phyloP scores from a whole-genome alignment of 2,797 vertebrate genomes.

The Novumbra hubbsi region DNA sequence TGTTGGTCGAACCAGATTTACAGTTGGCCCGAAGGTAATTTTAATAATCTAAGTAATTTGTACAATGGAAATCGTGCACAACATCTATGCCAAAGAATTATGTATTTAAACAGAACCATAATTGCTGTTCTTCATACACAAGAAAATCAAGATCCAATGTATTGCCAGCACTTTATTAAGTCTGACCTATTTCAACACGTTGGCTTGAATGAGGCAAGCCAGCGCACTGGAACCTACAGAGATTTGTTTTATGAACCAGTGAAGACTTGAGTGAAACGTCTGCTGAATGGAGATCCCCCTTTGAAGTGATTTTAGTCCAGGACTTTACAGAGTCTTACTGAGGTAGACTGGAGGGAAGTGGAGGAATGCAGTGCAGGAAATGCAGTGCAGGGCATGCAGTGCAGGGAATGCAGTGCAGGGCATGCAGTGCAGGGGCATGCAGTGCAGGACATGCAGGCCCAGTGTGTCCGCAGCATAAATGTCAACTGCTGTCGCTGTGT shows the following conservation, averaged over 20 bases:
- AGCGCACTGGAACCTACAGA: not conserved
- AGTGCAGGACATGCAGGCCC: not conserved
- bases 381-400: not conserved
- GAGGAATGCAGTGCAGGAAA: not conserved
- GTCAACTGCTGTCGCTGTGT: not conserved
- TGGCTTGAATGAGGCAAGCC: not conserved
- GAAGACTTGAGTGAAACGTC: not conserved
- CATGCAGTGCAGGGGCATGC: not conserved
- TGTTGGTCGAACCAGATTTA: no score
- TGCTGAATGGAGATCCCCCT: not conserved
- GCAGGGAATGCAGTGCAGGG: not conserved
- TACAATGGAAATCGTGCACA: no score
- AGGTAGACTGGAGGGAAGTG: no score
- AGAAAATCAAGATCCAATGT: no score
- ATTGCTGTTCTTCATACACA: no score
- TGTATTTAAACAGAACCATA: no score
- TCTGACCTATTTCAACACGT: not conserved
- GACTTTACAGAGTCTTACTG: not conserved
- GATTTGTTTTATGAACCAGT: not conserved
- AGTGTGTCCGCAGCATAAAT: constrained; percentile 8
- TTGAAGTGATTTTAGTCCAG: not conserved
- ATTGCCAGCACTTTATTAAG: not conserved
- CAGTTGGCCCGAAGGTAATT: no score
- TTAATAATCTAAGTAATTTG: no score
- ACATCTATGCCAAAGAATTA: no score